These are phyloP conservation scores for Haliclystus octoradiatus DNA, from an alignment of 30 jellyfish, hydroid and myxozoan species.

Conservation along the genomic window DNA sequence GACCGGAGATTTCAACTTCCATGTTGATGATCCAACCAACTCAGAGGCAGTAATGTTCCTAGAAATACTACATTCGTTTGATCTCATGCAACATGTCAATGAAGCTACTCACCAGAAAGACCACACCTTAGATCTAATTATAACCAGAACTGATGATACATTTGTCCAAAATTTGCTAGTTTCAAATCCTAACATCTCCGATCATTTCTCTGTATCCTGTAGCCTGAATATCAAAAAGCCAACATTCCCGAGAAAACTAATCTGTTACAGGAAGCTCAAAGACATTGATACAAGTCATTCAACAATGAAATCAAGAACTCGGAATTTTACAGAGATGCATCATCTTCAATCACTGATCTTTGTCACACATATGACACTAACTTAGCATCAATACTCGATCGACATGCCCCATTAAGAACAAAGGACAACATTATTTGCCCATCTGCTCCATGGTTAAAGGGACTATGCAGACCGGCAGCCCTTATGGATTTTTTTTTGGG, in stretches of 20 bases:
- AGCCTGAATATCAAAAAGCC: slow-evolving; percentile 17
- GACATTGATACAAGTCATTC: slow-evolving; percentile 24
- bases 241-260: slow-evolving; percentile 3
- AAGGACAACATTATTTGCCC: slow-evolving; percentile 15
- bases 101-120: slow-evolving; percentile 34
- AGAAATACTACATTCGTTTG: slow-evolving; percentile 7
- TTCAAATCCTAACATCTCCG: slow-evolving; percentile 13
- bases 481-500: too few relatives aligned
- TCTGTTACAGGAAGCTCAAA: slow-evolving; percentile 30
- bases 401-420: slow-evolving; percentile 28
- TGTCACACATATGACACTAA: slow-evolving; percentile 22
- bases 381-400: slow-evolving; percentile 15
- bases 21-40: slow-evolving; percentile 13
- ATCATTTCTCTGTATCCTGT: slow-evolving; percentile 28
- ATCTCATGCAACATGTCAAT: slow-evolving; percentile 21
- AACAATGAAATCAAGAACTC: slow-evolving; percentile 8
- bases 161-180: slow-evolving; percentile 3
- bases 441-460: slow-evolving; percentile 15
- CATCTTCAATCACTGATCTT: slow-evolving; percentile 11
- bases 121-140: slow-evolving; percentile 24
- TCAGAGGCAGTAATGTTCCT: slow-evolving; percentile 18
- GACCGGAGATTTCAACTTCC: slow-evolving; percentile 31
- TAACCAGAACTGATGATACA: slow-evolving; percentile 29
- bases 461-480: too few relatives aligned
- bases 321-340: background rate